Conservation (phyloP, 2,797 vertebrate species). For the Smutsia gigantea region DNA sequence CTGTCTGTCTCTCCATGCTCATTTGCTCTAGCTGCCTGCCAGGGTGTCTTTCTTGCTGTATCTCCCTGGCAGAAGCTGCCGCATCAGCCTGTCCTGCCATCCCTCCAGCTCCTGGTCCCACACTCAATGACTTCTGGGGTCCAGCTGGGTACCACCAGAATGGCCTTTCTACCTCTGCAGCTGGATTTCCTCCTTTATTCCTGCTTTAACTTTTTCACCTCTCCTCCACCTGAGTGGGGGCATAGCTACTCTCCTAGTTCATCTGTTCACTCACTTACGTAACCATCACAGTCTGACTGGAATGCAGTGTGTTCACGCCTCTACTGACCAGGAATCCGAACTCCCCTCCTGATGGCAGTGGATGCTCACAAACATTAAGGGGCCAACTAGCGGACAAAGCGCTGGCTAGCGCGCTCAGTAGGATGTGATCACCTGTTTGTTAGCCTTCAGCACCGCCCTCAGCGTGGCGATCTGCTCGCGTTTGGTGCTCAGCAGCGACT, state of each 20-base stretch:
- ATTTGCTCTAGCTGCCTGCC: background rate
- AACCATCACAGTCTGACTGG: background rate
- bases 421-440: constrained; percentile 94
- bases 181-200: background rate
- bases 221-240: background rate
- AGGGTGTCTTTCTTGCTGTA: background rate
- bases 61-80: background rate
- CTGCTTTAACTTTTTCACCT: background rate
- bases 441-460: constrained; percentile 97
- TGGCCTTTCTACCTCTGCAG: background rate
- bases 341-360: background rate
- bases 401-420: background rate
- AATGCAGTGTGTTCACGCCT: background rate
- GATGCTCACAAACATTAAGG: background rate
- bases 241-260: background rate
- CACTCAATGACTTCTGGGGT: background rate
- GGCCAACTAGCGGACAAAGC: background rate
- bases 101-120: background rate
- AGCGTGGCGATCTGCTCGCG: constrained; percentile 98
- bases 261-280: background rate
- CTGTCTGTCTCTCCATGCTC: background rate
- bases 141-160: background rate
- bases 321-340: background rate
- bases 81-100: background rate
- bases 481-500: constrained; percentile 98